Evolutionary conservation across 2,113 vertebrate species (phyloP), one percentile per base, ranked within the genome.

Genomic region (Sardina pilchardus): DNA sequence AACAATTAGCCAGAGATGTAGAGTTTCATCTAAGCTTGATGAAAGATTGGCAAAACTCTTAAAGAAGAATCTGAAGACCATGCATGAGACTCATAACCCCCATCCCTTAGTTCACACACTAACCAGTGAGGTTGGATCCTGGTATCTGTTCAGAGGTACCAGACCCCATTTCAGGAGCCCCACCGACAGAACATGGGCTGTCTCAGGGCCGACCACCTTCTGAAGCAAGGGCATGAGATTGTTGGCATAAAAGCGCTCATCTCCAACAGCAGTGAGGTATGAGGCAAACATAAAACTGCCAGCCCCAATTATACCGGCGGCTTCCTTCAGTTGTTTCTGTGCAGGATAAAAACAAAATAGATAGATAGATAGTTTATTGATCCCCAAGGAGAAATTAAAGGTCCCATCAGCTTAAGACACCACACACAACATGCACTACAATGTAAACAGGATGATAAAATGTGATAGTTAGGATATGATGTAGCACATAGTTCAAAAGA

Each of bases 191-290:
- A 92, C 90, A 89, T 98, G 97, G 0, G 96, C 96, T 0, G 90
- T 93, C 93, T 98, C 97, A 0, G 96, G 93, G n/a, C 95, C 95
- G 88, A 97, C 91, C 87, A 96, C 67, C 83, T 91, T 90, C 90
- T 96, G 97, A 89, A 97, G 90, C 16, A 92, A 63, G 0, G 97
- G 97, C 95, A 98, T 97, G 86, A 98, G 89, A n/a, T 92, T 91
- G n/a, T 93, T 91, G 16, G 95, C 89, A 6, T 97, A 98, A 92
- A 98, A 98, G 85, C 44, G 92, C 85, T 97, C 97, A 88, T 98
- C 97, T 81, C 97, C 97, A 0, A 87, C 86, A 0, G 87, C 94
- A 0, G 95, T 96, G 90, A 97, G 94, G 90, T 96, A 96, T 34
- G 96, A 96, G 45, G 94, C 86, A 30, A 97, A 97, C 81, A 98